Percentiles rank a stretch among this genome's conserved stretches.
phyloP scores from a whole-genome alignment of 2,888 invertebrate genomes.

The Atrina japonica region DNA sequence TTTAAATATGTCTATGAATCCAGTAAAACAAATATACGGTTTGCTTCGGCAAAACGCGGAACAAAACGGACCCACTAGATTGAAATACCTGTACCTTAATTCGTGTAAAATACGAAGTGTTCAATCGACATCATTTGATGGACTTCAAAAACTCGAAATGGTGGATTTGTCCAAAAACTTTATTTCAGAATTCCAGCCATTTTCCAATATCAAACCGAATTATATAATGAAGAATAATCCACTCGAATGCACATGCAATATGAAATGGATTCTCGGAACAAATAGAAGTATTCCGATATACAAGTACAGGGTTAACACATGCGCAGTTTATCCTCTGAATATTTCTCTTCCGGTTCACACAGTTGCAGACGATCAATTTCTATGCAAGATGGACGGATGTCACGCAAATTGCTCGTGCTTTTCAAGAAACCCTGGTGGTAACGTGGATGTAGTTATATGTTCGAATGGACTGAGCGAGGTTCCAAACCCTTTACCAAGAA shows the following conservation, averaged over 20 bases:
- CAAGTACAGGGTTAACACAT: constrained; percentile 47
- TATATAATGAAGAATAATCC: constrained; percentile 48
- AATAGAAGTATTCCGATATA: constrained; percentile 21
- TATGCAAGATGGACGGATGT: constrained; percentile 50
- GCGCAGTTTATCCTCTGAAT: constrained; percentile 45
- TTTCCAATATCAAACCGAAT: constrained; percentile 27
- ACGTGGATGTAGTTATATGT: constrained; percentile 23
- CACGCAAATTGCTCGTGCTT: constrained; percentile 44
- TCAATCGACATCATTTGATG: constrained; percentile 35
- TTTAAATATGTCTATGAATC: constrained; percentile 20
- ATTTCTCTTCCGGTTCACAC: constrained; percentile 30
- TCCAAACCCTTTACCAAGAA: constrained; percentile 37
- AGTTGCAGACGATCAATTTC: constrained; percentile 44
- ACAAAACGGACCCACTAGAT: too few species aligned
- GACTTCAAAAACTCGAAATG: constrained; percentile 37
- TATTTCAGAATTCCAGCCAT: constrained; percentile 47
- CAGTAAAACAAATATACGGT: constrained; percentile 6
- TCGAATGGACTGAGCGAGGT: constrained; percentile 12
- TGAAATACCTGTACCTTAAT: too few species aligned
- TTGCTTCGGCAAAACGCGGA: too few species aligned
- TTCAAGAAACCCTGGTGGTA: constrained; percentile 30
- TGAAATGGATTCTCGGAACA: constrained; percentile 51
- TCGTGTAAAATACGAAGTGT: constrained; percentile 20
- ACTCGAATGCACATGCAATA: constrained; percentile 50
- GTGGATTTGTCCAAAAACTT: constrained; percentile 45